A percentile compares a stretch with the other conserved stretches of the same genome.
These are phyloP conservation scores for Platycheirus albimanus DNA, from an alignment of 2,888 invertebrate genomes.

Conservation along the genomic window DNA sequence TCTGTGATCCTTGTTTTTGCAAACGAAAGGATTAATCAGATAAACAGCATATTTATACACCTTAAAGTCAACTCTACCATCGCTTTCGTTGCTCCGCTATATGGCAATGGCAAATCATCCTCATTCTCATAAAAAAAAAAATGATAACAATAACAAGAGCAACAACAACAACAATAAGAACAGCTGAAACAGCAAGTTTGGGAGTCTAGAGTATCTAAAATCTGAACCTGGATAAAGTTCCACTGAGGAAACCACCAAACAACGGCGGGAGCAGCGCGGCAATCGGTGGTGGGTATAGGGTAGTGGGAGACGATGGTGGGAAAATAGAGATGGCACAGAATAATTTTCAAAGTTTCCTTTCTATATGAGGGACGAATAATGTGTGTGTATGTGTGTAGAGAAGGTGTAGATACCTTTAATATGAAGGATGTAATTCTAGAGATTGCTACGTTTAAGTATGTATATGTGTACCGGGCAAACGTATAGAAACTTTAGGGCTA, in stretches of 20 bases:
- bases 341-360: constrained; percentile 4
- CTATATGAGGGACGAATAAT: neutral
- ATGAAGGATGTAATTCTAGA: constrained; percentile 40
- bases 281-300: too few species aligned
- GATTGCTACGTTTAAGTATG: constrained; percentile 26
- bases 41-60: too few species aligned
- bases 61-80: too few species aligned
- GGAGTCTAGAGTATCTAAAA: neutral
- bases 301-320: too few species aligned
- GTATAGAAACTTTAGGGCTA: constrained; percentile 28
- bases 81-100: too few species aligned
- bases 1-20: too few species aligned
- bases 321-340: constrained; percentile 1
- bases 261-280: too few species aligned
- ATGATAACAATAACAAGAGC: too few species aligned
- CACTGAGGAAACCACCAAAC: constrained; percentile 1
- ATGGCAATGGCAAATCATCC: too few species aligned
- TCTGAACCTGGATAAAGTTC: constrained; percentile 8
- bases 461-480: constrained; percentile 1
- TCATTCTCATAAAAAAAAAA: too few species aligned
- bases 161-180: neutral
- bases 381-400: too few species aligned
- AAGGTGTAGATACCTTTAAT: neutral
- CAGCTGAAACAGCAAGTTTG: constrained; percentile 3
- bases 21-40: too few species aligned